Conservation (phyloP, 2,797 vertebrate species). For the Ibycter americanus region DNA sequence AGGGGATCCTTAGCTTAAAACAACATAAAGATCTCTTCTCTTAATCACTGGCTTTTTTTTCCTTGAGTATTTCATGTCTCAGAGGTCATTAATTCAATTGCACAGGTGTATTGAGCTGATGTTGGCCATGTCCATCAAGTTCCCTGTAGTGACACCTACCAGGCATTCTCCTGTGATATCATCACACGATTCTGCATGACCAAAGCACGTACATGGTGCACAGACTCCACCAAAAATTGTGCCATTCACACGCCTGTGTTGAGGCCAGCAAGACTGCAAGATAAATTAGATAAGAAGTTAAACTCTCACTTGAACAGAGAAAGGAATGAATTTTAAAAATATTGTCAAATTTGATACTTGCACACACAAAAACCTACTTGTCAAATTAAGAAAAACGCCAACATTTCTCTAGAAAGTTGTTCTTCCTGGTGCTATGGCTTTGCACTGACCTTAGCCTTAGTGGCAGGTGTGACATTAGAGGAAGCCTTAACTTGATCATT, state of each 20-base stretch:
- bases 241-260: slow-evolving; percentile 86
- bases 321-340: not conserved
- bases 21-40: not conserved
- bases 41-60: not conserved
- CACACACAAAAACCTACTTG: not conserved
- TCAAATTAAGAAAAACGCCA: not conserved
- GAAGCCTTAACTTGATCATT: slow-evolving; percentile 63
- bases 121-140: not conserved
- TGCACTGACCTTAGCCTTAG: slow-evolving; percentile 73
- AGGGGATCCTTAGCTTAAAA: not conserved
- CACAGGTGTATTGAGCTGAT: not conserved
- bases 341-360: not conserved
- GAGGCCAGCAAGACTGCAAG: slow-evolving; percentile 83
- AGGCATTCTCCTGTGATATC: slow-evolving; percentile 87
- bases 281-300: not conserved
- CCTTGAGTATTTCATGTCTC: not conserved
- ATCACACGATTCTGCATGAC: slow-evolving; percentile 84
- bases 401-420: not conserved
- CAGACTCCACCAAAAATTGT: slow-evolving; percentile 86
- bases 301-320: not conserved
- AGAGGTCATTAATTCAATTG: not conserved
- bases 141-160: slow-evolving; percentile 77
- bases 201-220: slow-evolving; percentile 85
- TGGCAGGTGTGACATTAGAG: slow-evolving; percentile 66
- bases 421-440: not conserved